phyloP scores from a whole-genome alignment of 2,113 vertebrate genomes.

The Pholis gunnellus region DNA sequence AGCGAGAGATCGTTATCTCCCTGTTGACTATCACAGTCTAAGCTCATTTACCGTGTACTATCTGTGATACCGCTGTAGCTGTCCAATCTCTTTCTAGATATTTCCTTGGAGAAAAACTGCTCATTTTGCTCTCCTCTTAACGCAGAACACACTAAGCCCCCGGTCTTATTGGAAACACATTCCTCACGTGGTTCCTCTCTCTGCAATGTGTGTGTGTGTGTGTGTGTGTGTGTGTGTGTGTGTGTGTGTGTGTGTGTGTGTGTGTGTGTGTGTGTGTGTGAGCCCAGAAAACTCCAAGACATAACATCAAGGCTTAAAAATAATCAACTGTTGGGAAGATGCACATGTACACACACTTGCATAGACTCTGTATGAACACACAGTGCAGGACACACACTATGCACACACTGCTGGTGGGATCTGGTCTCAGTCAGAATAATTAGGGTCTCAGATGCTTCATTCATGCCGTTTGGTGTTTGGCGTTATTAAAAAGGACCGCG shows the following conservation, averaged over 20 bases:
- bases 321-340: background rate
- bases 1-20: conserved; percentile 62
- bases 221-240: background rate
- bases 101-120: conserved; percentile 73
- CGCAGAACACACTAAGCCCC: conserved; percentile 41
- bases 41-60: conserved; percentile 73
- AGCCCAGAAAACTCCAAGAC: background rate
- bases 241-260: background rate
- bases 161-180: conserved; percentile 65
- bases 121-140: conserved; percentile 68
- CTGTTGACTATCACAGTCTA: conserved; percentile 69
- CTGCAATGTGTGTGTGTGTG: conserved; percentile 1
- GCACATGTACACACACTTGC: background rate
- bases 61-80: conserved; percentile 64
- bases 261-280: background rate
- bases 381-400: background rate
- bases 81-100: conserved; percentile 70
- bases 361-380: background rate
- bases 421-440: conserved; percentile 40
- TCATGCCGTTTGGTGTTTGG: conserved; percentile 26
- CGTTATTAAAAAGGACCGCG: conserved; percentile 45
- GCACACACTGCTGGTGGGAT: conserved; percentile 11
- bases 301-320: conserved; percentile 12
- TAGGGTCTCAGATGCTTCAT: conserved; percentile 31
- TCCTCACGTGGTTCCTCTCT: conserved; percentile 37